phyloP scores from a whole-genome alignment of 2,797 vertebrate genomes.

The Pachyuromys duprasi region DNA sequence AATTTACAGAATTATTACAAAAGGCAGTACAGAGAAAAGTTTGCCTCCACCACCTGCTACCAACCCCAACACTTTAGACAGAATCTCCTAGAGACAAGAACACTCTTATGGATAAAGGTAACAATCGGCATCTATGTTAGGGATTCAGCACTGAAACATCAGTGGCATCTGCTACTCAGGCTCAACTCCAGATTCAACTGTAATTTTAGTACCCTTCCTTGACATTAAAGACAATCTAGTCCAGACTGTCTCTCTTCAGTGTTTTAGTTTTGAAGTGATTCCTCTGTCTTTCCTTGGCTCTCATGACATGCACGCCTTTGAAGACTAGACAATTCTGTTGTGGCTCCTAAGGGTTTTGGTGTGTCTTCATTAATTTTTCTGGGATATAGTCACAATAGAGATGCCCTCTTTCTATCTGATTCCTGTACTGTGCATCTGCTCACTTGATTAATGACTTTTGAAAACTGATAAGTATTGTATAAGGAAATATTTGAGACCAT shows the following conservation, averaged over 20 bases:
- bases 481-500: neutral
- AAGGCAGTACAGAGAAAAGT: neutral
- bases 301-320: neutral
- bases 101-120: neutral
- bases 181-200: too few species aligned
- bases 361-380: neutral
- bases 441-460: neutral
- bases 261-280: neutral
- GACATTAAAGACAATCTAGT: neutral
- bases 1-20: neutral
- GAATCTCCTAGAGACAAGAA: neutral
- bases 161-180: neutral
- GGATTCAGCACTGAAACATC: neutral
- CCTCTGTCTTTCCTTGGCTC: neutral
- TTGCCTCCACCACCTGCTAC: neutral
- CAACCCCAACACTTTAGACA: neutral
- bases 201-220: neutral
- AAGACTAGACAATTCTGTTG: neutral
- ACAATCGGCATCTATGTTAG: too few species aligned
- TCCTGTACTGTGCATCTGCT: neutral
- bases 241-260: neutral
- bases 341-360: neutral
- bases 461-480: neutral
- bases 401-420: neutral
- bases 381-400: neutral